phyloP scores from a whole-genome alignment of 2,888 invertebrate genomes.

The Vannuccia rotundouncinata region DNA sequence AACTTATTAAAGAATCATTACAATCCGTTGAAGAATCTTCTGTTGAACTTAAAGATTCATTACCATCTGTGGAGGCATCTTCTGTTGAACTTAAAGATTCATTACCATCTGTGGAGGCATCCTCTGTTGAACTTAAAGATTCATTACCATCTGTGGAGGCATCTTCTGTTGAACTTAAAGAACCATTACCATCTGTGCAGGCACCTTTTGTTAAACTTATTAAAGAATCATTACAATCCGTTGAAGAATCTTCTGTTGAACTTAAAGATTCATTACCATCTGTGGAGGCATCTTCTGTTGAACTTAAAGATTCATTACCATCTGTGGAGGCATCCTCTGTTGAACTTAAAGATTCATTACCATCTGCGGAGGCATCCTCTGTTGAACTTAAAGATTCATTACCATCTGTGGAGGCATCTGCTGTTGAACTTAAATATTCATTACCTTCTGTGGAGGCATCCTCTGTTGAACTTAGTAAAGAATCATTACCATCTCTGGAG shows the following conservation, averaged over 20 bases:
- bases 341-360: background rate
- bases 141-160: background rate
- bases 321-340: background rate
- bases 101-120: too few relatives aligned
- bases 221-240: background rate
- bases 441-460: too few relatives aligned
- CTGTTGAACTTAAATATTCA: too few relatives aligned
- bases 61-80: too few relatives aligned
- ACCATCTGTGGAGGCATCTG: background rate
- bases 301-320: background rate
- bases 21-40: too few relatives aligned
- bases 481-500: too few relatives aligned
- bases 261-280: background rate
- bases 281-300: background rate
- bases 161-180: background rate
- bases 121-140: too few relatives aligned
- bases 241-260: background rate
- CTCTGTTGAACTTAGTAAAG: too few relatives aligned
- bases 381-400: background rate
- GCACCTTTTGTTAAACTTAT: background rate
- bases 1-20: too few relatives aligned
- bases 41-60: too few relatives aligned
- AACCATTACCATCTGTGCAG: background rate
- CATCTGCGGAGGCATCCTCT: background rate
- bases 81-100: too few relatives aligned